Percentiles rank a stretch among this genome's conserved stretches.
Conservation (phyloP, 2,888 invertebrate genomes). For the Acanthosoma haemorrhoidale region DNA sequence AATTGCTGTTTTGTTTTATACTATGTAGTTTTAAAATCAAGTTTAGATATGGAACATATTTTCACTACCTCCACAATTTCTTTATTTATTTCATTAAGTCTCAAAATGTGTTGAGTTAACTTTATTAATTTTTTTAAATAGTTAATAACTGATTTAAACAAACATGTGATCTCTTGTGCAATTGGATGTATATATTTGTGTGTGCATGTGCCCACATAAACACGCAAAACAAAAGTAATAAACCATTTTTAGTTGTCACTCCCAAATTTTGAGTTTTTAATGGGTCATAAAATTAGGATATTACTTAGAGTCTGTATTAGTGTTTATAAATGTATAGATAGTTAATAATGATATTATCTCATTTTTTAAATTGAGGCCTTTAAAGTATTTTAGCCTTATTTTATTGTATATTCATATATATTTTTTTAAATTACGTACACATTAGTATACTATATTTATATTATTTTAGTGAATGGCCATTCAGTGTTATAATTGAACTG, state of each 20-base stretch:
- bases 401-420: background rate
- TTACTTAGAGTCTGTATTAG: background rate
- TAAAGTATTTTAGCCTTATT: background rate
- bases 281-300: background rate
- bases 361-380: background rate
- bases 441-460: background rate
- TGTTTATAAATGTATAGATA: background rate
- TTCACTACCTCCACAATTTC: background rate
- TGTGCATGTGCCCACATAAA: no score
- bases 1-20: background rate
- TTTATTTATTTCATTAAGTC: background rate
- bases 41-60: background rate
- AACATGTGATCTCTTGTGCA: background rate
- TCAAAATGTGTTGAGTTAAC: background rate
- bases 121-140: background rate
- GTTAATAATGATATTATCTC: background rate
- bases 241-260: no score
- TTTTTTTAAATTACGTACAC: background rate
- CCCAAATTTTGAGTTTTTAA: background rate
- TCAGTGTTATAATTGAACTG: background rate
- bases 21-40: background rate
- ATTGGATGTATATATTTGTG: background rate
- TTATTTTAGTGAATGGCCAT: background rate
- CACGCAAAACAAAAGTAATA: no score
- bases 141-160: no score